Conservation (phyloP, 2,797 vertebrate genomes). For the Dallia pectoralis region DNA sequence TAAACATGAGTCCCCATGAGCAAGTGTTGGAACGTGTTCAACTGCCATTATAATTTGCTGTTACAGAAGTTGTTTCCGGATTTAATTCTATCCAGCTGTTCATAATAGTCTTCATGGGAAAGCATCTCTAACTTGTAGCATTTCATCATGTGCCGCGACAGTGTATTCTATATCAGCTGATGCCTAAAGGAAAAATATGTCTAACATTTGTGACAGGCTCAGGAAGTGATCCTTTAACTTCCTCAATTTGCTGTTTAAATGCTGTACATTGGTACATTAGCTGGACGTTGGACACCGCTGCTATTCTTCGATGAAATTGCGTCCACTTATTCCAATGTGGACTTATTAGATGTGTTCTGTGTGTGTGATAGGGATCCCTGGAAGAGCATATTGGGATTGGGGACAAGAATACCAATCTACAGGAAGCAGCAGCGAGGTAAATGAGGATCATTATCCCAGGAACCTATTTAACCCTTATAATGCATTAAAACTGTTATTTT, state of each 20-base stretch:
- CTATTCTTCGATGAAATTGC: background rate
- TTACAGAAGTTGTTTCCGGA: too few relatives aligned
- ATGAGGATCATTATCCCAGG: constrained; percentile 58
- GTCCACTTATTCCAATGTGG: background rate
- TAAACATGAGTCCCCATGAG: too few relatives aligned
- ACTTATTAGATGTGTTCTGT: background rate
- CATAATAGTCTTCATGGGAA: too few relatives aligned
- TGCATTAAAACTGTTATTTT: background rate
- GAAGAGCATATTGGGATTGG: constrained; percentile 70
- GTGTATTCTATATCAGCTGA: too few relatives aligned
- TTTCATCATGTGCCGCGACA: too few relatives aligned
- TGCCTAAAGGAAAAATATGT: too few relatives aligned
- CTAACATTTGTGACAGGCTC: too few relatives aligned
- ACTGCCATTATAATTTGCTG: too few relatives aligned
- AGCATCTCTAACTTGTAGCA: too few relatives aligned
- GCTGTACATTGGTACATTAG: background rate
- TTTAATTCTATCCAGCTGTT: too few relatives aligned
- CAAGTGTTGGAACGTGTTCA: too few relatives aligned
- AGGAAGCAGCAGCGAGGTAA: constrained; percentile 81
- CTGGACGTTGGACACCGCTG: background rate
- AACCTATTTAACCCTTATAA: background rate
- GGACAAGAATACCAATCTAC: constrained; percentile 80
- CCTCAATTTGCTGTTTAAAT: background rate
- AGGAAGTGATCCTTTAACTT: too few relatives aligned
- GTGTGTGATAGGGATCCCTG: constrained; percentile 65